phyloP scores from a whole-genome alignment of 2,113 vertebrate species.

The Ciconia stormi region DNA sequence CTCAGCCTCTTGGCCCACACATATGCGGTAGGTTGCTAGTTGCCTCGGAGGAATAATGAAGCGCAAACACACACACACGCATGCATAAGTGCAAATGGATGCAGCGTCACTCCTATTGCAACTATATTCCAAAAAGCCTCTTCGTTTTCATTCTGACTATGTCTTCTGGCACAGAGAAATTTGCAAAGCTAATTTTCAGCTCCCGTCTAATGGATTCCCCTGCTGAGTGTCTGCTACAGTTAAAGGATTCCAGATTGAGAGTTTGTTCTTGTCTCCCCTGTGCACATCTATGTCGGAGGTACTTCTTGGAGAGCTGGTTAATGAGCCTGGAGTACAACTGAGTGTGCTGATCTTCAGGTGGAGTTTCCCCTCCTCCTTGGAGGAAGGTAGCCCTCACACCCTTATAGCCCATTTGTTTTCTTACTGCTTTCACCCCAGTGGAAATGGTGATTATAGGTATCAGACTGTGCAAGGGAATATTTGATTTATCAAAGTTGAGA shows the following conservation, averaged over 20 bases:
- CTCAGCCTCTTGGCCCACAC: background rate
- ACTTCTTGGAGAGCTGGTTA: background rate
- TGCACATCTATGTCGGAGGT: background rate
- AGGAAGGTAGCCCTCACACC: background rate
- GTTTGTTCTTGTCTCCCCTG: background rate
- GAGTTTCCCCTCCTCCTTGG: background rate
- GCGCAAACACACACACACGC: accelerated
- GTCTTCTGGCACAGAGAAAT: background rate
- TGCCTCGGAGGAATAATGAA: background rate
- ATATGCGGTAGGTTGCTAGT: background rate
- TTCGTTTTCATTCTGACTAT: background rate
- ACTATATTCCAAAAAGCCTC: background rate
- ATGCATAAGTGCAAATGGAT: background rate
- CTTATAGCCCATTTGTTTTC: background rate
- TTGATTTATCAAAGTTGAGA: background rate
- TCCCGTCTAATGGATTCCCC: background rate
- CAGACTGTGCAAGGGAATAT: background rate
- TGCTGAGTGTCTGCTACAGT: background rate
- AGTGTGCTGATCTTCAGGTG: background rate
- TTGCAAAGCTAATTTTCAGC: constrained; percentile 19
- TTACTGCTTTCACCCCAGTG: background rate
- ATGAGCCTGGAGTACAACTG: background rate
- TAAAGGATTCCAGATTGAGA: constrained; percentile 8
- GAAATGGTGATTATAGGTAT: background rate
- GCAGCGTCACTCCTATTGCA: background rate